Percentiles rank a stretch among this genome's conserved stretches.
Evolutionary conservation across 2,888 invertebrate genomes (phyloP).

Genomic region (Drosophila ustulata): DNA sequence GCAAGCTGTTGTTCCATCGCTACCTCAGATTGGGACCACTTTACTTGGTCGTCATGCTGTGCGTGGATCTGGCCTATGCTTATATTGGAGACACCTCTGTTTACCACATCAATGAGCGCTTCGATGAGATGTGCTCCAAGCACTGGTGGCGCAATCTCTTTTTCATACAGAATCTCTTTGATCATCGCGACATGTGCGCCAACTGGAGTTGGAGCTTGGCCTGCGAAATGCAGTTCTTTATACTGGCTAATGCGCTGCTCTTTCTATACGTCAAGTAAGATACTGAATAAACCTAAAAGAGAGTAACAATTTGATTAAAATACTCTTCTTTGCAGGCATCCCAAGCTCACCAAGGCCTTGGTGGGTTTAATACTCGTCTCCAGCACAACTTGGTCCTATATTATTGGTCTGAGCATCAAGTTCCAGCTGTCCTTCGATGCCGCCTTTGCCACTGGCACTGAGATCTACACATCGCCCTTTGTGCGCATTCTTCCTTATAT

Average conservation of each 20-base stretch:
- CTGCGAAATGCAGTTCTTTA: slow-evolving; percentile 85
- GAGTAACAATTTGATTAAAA: too few species aligned
- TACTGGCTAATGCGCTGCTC: slow-evolving; percentile 80
- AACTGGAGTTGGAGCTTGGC: slow-evolving; percentile 85
- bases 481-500: slow-evolving; percentile 86
- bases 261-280: slow-evolving; percentile 84
- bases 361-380: slow-evolving; percentile 57
- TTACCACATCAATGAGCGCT: slow-evolving; percentile 84
- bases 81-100: slow-evolving; percentile 84
- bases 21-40: slow-evolving; percentile 84
- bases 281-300: too few species aligned
- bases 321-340: slow-evolving; percentile 68
- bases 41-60: slow-evolving; percentile 81
- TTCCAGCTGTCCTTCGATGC: slow-evolving; percentile 84
- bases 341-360: slow-evolving; percentile 69
- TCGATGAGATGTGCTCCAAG: slow-evolving; percentile 83
- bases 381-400: slow-evolving; percentile 80
- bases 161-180: slow-evolving; percentile 84
- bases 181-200: slow-evolving; percentile 84
- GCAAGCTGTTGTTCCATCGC: slow-evolving; percentile 82
- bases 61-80: slow-evolving; percentile 82
- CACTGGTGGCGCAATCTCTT: slow-evolving; percentile 85
- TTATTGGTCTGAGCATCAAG: slow-evolving; percentile 74
- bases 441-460: slow-evolving; percentile 83
- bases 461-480: slow-evolving; percentile 86